Evolutionary conservation across 1,140 invertebrate genomes (phyloP).

Genomic region (Macrosteles quadrilineatus): DNA sequence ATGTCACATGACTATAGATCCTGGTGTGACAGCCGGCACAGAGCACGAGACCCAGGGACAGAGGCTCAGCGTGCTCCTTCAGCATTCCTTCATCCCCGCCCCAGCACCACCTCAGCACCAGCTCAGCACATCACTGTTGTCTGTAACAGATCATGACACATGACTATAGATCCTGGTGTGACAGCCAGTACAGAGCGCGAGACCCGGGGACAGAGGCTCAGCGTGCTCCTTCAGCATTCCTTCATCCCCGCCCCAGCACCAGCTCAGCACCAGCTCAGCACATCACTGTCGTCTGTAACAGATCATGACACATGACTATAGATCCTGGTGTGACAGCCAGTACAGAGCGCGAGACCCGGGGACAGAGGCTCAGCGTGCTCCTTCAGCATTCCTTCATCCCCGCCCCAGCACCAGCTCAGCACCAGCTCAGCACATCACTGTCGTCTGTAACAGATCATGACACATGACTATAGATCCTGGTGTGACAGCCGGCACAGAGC

Average conservation of each 20-base stretch:
- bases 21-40: conserved; percentile 58
- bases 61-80: conserved; percentile 17
- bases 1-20: conserved; percentile 47
- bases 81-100: conserved; percentile 12
- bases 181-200: no score
- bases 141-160: no score
- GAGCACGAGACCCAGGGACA: no score
- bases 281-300: no score
- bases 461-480: no score
- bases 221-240: conserved; percentile 20
- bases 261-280: no score
- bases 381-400: conserved; percentile 13
- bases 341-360: no score
- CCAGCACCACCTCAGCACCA: no score
- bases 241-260: neutral
- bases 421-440: neutral
- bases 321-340: conserved; percentile 21
- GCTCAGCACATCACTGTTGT: no score
- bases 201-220: conserved; percentile 48
- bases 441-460: neutral
- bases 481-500: no score
- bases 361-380: neutral
- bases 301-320: no score
- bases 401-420: no score
- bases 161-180: conserved; percentile 52